These are phyloP conservation scores for Drosophila pseudoananassae DNA, from an alignment of 1,140 invertebrate genomes.

Conservation along the genomic window DNA sequence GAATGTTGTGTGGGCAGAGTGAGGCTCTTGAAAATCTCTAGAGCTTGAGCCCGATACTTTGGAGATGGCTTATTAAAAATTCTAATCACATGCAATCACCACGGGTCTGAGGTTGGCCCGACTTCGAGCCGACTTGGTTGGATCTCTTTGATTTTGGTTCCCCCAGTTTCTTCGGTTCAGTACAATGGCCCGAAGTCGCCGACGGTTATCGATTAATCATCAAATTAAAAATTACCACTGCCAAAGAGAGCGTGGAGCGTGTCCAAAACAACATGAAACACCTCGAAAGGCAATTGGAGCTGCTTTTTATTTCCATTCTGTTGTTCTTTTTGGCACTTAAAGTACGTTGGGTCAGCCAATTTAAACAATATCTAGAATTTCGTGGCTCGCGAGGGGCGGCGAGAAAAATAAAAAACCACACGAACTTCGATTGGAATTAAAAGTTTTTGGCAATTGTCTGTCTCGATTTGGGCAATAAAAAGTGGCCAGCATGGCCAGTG, in stretches of 20 bases:
- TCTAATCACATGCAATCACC: slow-evolving; percentile 76
- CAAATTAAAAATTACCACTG: slow-evolving; percentile 79
- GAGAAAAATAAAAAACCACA: slow-evolving; percentile 50
- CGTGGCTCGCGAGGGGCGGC: slow-evolving; percentile 12
- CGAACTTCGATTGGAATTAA: slow-evolving; percentile 53
- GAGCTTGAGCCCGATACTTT: slow-evolving; percentile 18
- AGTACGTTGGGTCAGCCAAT: slow-evolving; percentile 58
- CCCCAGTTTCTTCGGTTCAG: slow-evolving; percentile 13
- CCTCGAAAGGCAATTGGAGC: slow-evolving; percentile 43
- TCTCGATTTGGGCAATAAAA: slow-evolving; percentile 43
- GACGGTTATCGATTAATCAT: slow-evolving; percentile 79
- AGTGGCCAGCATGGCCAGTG: not conserved
- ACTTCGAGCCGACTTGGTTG: not conserved
- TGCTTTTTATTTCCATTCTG: slow-evolving; percentile 35
- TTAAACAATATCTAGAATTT: slow-evolving; percentile 71
- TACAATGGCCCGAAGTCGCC: slow-evolving; percentile 69
- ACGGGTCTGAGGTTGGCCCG: slow-evolving; percentile 15
- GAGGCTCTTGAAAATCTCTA: slow-evolving; percentile 19
- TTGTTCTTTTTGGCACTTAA: slow-evolving; percentile 56
- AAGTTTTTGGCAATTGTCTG: slow-evolving; percentile 39
- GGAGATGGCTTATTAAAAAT: slow-evolving; percentile 74
- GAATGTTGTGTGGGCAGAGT: slow-evolving; percentile 54
- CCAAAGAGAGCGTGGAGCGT: slow-evolving; percentile 71
- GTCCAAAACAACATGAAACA: slow-evolving; percentile 63
- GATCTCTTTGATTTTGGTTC: slow-evolving; percentile 16